phyloP scores from a whole-genome alignment of 2,888 invertebrate genomes.

The Exocentrus adspersus region DNA sequence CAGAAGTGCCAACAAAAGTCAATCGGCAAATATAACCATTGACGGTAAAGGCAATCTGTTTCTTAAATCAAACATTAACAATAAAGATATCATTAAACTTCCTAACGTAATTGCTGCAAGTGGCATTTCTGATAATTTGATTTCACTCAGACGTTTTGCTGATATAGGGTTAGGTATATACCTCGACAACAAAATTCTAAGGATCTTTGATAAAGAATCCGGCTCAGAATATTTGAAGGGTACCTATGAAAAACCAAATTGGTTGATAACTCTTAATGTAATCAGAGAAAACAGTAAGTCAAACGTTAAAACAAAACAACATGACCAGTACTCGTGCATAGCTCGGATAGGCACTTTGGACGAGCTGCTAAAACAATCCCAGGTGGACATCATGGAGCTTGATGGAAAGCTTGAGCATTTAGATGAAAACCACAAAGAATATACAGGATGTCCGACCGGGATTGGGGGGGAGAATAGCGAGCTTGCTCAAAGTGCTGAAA shows the following conservation, averaged over 20 bases:
- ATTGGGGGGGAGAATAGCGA: slow-evolving; percentile 6
- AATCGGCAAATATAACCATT: slow-evolving; percentile 12
- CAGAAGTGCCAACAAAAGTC: slow-evolving; percentile 23
- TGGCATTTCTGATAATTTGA: slow-evolving; percentile 15
- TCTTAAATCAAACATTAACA: slow-evolving; percentile 11
- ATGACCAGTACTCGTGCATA: slow-evolving; percentile 1
- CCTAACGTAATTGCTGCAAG: slow-evolving; percentile 12
- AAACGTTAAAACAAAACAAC: not conserved
- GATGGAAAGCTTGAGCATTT: not conserved
- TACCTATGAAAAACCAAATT: not conserved
- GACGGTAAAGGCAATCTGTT: slow-evolving; percentile 15
- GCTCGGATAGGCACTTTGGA: slow-evolving; percentile 8
- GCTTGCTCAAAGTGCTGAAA: not conserved
- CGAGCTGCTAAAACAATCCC: slow-evolving; percentile 1
- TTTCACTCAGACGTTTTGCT: slow-evolving; percentile 20
- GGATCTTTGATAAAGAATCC: not conserved
- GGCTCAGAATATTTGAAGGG: not conserved
- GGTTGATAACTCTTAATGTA: slow-evolving; percentile 7
- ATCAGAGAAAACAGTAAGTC: not conserved
- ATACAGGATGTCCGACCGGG: not conserved
- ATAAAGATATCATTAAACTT: slow-evolving; percentile 6
- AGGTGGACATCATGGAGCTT: not conserved
- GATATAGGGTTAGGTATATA: slow-evolving; percentile 12
- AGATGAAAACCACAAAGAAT: not conserved
- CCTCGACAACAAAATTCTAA: not conserved